Percentiles rank a stretch among this genome's conserved stretches.
Evolutionary conservation across 2,797 vertebrate genomes (phyloP).

Genomic region (Morelia viridis): DNA sequence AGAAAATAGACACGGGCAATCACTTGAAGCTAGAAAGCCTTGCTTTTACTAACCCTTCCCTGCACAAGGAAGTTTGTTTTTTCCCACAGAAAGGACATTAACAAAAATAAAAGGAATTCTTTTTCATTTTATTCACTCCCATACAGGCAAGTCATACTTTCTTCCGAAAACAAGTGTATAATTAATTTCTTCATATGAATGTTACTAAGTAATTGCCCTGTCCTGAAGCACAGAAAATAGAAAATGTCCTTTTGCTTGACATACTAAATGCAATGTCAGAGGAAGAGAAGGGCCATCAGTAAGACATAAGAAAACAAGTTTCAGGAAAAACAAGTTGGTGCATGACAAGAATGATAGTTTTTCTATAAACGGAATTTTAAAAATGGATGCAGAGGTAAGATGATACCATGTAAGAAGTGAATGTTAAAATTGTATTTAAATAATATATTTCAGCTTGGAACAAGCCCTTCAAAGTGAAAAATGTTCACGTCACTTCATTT

Average conservation of each 20-base stretch:
- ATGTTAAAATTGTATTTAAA: not conserved
- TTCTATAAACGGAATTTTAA: not conserved
- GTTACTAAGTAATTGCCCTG: not conserved
- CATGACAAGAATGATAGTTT: not conserved
- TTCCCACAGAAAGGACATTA: not conserved
- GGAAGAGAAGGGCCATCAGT: too few species aligned
- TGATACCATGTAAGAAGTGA: not conserved
- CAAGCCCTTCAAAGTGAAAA: not conserved
- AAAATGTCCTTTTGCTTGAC: not conserved
- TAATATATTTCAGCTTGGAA: slow-evolving; percentile 2
- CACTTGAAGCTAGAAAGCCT: not conserved
- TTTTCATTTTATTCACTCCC: too few species aligned
- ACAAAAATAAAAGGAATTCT: not conserved
- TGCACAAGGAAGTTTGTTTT: too few species aligned
- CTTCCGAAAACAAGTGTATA: fast-evolving
- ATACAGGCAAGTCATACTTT: not conserved
- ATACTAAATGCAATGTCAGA: too few species aligned
- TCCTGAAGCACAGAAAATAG: not conserved
- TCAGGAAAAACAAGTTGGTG: not conserved
- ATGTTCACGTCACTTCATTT: not conserved
- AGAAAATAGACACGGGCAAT: not conserved
- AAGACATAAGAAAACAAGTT: too few species aligned
- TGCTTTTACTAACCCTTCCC: not conserved
- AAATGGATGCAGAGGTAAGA: not conserved
- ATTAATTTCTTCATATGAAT: not conserved